A percentile compares a stretch with the other conserved stretches of the same genome.
These are phyloP conservation scores for Periplaneta americana DNA, from an alignment of 1,140 invertebrate genomes.

Conservation along the genomic window DNA sequence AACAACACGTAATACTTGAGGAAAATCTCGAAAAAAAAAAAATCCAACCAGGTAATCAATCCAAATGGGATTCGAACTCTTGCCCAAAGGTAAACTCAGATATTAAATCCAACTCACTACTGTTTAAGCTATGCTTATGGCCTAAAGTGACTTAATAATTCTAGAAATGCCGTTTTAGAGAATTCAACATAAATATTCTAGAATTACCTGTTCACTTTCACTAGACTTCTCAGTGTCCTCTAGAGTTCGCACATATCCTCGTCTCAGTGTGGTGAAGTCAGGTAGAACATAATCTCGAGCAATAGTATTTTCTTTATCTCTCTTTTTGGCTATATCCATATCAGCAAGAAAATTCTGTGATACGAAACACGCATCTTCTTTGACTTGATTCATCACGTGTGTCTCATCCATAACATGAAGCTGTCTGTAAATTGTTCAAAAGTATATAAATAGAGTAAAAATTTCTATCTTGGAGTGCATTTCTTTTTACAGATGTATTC, in stretches of 20 bases:
- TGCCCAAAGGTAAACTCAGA: too few species aligned
- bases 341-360: slow-evolving; percentile 80
- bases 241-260: slow-evolving; percentile 68
- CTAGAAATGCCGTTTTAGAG: too few species aligned
- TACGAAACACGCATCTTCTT: slow-evolving; percentile 96
- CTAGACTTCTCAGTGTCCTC: slow-evolving; percentile 49
- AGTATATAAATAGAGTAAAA: not conserved
- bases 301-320: slow-evolving; percentile 55
- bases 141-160: too few species aligned
- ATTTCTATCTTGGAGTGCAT: too few species aligned
- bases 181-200: too few species aligned
- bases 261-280: slow-evolving; percentile 81
- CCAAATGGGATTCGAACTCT: too few species aligned
- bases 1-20: too few species aligned
- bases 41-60: too few species aligned
- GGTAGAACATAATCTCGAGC: slow-evolving; percentile 91
- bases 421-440: slow-evolving; percentile 50
- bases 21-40: too few species aligned
- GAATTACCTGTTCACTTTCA: slow-evolving; percentile 51
- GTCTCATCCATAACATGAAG: slow-evolving; percentile 99
- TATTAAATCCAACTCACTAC: too few species aligned
- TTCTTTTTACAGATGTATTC: too few species aligned
- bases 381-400: slow-evolving; percentile 97
- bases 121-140: too few species aligned
- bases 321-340: slow-evolving; percentile 68